Evolutionary conservation across 2,797 vertebrate species (phyloP), one percentile per base, ranked within the genome.

Genomic region (Ispidina picta): DNA sequence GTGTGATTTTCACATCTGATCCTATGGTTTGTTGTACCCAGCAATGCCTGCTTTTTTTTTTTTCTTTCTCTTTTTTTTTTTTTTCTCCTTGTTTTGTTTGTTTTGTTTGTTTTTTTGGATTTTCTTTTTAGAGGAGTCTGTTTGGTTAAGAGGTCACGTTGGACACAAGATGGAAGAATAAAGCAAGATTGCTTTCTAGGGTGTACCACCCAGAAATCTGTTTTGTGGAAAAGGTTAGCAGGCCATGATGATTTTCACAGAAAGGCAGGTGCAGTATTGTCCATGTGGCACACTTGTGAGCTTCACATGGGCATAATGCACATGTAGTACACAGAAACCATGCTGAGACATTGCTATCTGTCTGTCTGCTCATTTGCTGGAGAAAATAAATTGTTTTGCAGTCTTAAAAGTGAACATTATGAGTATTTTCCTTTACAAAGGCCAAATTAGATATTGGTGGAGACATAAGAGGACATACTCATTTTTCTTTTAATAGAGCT

Each of bases 1-100:
- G 99, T 97, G 98, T 97, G 94, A 95, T 96, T 97, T 98, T 98
- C 95, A 59, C 98, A 98, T 98, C 97, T 97, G 97, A 97, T 98
- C 96, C 97, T 96, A 92, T 86, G 75, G 86, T 97, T 97, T 96
- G 96, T 89, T 96, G 76, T 97, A 96, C 97, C 96, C 98, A 97
- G 96, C 97, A 98, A 92, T 92, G 92, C 83, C 90, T 92, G 90
- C 22, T 20, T 66, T 51, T 65, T 22, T 29, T 25, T n/a, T 15
- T 43, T 15, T 41, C 35, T 14, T 8, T 16, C n/a, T n/a, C n/a
- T n/a, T n/a, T n/a, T 15, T 15, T 8, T 29, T 41, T 37, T 5
- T 26, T 10, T 51, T 51, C 17, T 52, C 10, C 12, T 19, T 39
- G 4, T 26, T 62, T 41, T 62, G 28, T 15, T 14, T 8, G 0